A percentile compares a stretch with the other conserved stretches of the same genome.
Evolutionary conservation across 2,113 vertebrate species (phyloP).

Genomic region (Varanus salvator): DNA sequence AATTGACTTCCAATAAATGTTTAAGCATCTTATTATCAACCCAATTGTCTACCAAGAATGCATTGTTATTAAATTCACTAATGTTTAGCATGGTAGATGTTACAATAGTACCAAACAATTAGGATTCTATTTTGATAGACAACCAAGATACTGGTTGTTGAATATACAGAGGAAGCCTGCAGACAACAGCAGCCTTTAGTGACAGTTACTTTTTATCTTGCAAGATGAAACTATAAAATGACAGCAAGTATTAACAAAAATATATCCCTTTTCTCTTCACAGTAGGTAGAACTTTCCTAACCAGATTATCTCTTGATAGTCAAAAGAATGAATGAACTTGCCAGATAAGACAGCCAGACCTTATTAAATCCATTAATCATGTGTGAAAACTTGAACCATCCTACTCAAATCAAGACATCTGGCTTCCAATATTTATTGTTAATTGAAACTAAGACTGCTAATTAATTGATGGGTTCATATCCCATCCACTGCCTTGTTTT

Average conservation of each 20-base stretch:
- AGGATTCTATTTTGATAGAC: background rate
- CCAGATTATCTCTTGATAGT: background rate
- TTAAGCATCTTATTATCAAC: background rate
- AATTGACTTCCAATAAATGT: background rate
- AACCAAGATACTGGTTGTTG: background rate
- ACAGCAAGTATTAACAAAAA: background rate
- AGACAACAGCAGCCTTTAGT: background rate
- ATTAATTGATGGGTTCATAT: background rate
- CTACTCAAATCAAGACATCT: background rate
- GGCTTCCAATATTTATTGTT: background rate
- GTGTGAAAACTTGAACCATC: background rate
- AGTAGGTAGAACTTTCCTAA: background rate
- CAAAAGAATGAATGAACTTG: background rate
- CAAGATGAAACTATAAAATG: background rate
- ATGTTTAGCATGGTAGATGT: background rate
- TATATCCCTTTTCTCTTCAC: background rate
- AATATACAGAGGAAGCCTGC: fast-evolving
- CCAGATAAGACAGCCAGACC: background rate
- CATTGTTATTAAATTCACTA: background rate
- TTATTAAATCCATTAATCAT: background rate
- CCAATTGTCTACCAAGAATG: background rate
- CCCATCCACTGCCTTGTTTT: background rate
- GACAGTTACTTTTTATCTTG: background rate
- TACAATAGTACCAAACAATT: background rate
- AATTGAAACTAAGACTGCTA: background rate